Percentiles rank a stretch among this genome's conserved stretches.
These are phyloP conservation scores for Himalopsyche japonica DNA, from an alignment of 2,888 invertebrate species.

Conservation along the genomic window DNA sequence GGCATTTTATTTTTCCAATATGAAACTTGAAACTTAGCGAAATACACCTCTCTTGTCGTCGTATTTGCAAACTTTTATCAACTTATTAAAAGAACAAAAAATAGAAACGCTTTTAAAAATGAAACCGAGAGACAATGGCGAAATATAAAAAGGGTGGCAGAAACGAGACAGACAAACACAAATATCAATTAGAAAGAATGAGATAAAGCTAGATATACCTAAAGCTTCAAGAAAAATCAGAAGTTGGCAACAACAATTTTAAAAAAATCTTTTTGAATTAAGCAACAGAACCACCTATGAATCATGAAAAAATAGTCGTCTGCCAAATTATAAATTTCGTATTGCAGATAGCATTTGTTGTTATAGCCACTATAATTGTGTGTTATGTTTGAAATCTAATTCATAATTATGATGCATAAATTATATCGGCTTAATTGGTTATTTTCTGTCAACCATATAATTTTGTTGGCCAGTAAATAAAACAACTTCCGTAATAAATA, in stretches of 20 bases:
- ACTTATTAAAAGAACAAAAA: conserved; percentile 34
- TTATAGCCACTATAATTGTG: too few relatives aligned
- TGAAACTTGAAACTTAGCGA: not conserved
- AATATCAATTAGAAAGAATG: not conserved
- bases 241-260: not conserved
- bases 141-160: not conserved
- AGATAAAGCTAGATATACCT: not conserved
- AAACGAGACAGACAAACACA: not conserved
- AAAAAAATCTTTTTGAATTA: not conserved
- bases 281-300: too few relatives aligned
- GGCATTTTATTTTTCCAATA: not conserved
- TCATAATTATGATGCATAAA: too few relatives aligned
- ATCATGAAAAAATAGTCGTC: too few relatives aligned
- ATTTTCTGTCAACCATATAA: too few relatives aligned
- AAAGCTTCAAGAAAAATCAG: not conserved
- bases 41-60: conserved; percentile 9
- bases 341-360: too few relatives aligned
- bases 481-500: too few relatives aligned
- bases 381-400: too few relatives aligned
- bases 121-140: conserved; percentile 27
- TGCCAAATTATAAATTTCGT: too few relatives aligned
- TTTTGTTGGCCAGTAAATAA: too few relatives aligned
- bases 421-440: too few relatives aligned
- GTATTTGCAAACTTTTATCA: conserved; percentile 36
- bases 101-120: conserved; percentile 32